These are phyloP conservation scores for Cataglyphis hispanica DNA, from an alignment of 1,140 invertebrate genomes.

Conservation along the genomic window DNA sequence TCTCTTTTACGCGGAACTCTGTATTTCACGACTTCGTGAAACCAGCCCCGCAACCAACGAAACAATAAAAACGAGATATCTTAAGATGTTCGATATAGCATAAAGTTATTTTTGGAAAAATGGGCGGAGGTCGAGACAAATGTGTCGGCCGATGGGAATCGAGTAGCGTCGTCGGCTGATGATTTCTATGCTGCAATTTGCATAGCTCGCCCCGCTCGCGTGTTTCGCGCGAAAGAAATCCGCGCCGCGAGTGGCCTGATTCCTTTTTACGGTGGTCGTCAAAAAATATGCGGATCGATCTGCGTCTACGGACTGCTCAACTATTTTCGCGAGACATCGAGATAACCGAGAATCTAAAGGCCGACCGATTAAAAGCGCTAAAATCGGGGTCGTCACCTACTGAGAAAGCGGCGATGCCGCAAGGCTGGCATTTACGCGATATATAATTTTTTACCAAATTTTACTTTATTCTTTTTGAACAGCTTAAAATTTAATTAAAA, in stretches of 20 bases:
- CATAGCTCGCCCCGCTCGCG: constrained; percentile 68
- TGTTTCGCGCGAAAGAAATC: constrained; percentile 68
- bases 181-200: constrained; percentile 73
- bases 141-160: constrained; percentile 52
- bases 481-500: not conserved
- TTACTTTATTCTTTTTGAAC: not conserved
- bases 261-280: constrained; percentile 63
- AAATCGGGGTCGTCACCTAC: constrained; percentile 15
- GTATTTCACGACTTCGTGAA: not conserved
- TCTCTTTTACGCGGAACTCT: constrained; percentile 11
- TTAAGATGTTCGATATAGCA: constrained; percentile 28
- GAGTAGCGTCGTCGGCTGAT: constrained; percentile 39
- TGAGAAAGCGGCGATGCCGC: not conserved
- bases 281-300: constrained; percentile 54
- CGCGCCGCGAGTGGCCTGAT: constrained; percentile 67
- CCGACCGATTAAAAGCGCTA: constrained; percentile 17
- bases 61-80: constrained; percentile 10
- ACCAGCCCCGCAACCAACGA: not conserved
- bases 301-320: constrained; percentile 50
- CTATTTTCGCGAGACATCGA: constrained; percentile 54
- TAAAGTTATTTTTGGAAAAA: constrained; percentile 64
- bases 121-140: constrained; percentile 46
- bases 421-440: not conserved
- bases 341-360: constrained; percentile 33
- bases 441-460: not conserved